Base-by-base conservation (phyloP, 2,113 vertebrate species). In the Microtus richardsoni region DNA sequence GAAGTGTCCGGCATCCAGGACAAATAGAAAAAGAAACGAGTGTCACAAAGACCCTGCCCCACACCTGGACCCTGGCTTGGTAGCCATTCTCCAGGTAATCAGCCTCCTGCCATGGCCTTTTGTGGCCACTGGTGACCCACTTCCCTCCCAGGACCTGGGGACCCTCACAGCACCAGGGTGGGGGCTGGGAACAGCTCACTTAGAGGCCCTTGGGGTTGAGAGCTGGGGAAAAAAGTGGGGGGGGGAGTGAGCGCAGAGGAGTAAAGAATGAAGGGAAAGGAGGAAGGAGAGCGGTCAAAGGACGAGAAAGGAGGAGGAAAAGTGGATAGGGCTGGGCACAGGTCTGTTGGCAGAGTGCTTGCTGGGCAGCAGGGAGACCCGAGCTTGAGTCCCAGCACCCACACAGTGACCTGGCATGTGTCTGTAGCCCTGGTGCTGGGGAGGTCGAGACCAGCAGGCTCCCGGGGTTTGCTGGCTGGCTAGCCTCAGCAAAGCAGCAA, bases 41-140 rank as follows among this genome's bases (percentile, higher is more conserved):
- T 44, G 96, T 97, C 95, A 98, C 78, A 47, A 2, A 71, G n/a
- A 21, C 60, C 39, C 26, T 16, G 19, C 16, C 60, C 26, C 88
- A 54, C 12, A 14, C 39, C 8, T 0, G 54, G 79, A 52, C 26
- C 11, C 36, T 39, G 49, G 21, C 60, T 11, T 49, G 64, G 54
- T 64, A n/a, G 41, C 36, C 64, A 36, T 33, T 70, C 19, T 24
- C 26, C 11, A 0, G 71, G 85, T 41, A n/a, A 4, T 33, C 58
- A 11, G 52, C 26, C 62, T 83, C 52, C 71, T 47, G 66, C 44
- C 41, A 11, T 44, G 4, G 6, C 41, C 33, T 26, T 73, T 4
- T 41, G 24, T 41, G 36, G 24, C 36, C 14, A 9, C 22, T 88
- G 49, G 83, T 39, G n/a, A 6, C 26, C 33, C 33, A 4, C 66